Conservation (phyloP, 2,797 vertebrate genomes). For the Poecilia gillii region DNA sequence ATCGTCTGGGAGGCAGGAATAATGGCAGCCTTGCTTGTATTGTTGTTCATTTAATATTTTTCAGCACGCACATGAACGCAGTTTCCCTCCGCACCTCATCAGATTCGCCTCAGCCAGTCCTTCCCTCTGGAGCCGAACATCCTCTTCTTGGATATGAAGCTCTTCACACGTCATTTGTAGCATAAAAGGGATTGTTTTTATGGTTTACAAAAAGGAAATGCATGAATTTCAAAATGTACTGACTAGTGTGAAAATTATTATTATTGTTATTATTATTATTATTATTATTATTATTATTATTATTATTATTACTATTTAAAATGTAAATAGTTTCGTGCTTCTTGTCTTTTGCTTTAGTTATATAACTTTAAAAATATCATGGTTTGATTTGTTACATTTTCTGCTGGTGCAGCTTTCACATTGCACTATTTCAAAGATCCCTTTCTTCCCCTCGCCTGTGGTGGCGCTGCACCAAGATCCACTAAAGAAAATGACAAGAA, state of each 20-base stretch:
- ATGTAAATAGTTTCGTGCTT: neutral
- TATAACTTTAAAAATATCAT: neutral
- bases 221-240: neutral
- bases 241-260: neutral
- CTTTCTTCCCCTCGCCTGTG: neutral
- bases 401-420: neutral
- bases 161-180: neutral
- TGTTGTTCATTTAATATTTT: constrained; percentile 30
- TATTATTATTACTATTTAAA: neutral
- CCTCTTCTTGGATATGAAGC: neutral
- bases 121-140: neutral
- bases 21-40: constrained; percentile 23
- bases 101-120: no score
- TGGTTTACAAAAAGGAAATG: neutral
- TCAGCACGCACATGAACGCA: neutral
- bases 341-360: neutral
- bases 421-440: neutral
- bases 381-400: neutral
- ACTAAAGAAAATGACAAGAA: no score
- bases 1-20: constrained; percentile 64
- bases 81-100: neutral
- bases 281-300: no score
- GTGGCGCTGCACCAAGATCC: no score
- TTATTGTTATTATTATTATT: no score
- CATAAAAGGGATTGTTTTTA: neutral